Evolutionary conservation across 2,888 invertebrate species (phyloP).

Genomic region (Meloe dianella): DNA sequence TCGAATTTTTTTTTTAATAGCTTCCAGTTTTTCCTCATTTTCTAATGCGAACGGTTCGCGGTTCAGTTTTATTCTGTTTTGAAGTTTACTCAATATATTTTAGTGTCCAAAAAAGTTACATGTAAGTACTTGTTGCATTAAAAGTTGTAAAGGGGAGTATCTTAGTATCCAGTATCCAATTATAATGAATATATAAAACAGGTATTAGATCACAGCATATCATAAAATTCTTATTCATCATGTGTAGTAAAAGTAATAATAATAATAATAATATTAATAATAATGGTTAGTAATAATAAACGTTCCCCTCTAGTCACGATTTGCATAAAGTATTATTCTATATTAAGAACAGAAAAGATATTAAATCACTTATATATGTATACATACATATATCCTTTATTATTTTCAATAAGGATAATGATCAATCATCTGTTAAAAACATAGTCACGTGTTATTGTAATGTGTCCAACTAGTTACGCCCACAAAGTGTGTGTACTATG

Average conservation of each 20-base stretch:
- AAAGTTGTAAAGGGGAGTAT: no score
- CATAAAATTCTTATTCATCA: neutral
- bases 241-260: neutral
- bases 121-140: no score
- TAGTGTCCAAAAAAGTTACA: no score
- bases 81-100: no score
- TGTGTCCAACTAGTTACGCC: constrained; percentile 47
- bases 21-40: no score
- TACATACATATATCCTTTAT: constrained; percentile 45
- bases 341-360: constrained; percentile 7
- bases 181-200: neutral
- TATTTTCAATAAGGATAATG: constrained; percentile 52
- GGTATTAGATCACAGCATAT: neutral
- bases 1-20: no score
- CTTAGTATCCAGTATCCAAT: neutral
- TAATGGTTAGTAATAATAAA: neutral
- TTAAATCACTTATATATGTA: neutral
- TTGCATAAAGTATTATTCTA: constrained; percentile 24
- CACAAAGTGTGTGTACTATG: constrained; percentile 30
- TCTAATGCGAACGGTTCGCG: no score
- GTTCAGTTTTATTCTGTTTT: no score
- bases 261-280: neutral
- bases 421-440: constrained; percentile 50
- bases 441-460: constrained; percentile 52
- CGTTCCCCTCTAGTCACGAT: constrained; percentile 17